A percentile compares a stretch with the other conserved stretches of the same genome.
These are phyloP conservation scores for Euplagia quadripunctaria DNA, from an alignment of 2,888 invertebrate genomes.

Conservation along the genomic window DNA sequence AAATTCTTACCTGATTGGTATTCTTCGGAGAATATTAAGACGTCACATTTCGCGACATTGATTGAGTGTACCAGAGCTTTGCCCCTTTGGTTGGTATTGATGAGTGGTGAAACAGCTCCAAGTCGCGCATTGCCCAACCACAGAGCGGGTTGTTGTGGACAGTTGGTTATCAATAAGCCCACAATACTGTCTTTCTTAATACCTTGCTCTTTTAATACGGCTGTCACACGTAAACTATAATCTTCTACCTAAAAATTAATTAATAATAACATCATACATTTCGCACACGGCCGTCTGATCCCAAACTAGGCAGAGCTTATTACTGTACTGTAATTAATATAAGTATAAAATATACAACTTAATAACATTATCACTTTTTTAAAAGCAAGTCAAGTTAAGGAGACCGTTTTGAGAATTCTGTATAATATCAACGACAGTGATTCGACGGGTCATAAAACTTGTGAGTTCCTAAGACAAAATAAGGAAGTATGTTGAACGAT, in stretches of 20 bases:
- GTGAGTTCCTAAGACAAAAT: too few species aligned
- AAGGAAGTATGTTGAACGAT: too few species aligned
- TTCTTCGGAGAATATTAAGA: slow-evolving; percentile 93
- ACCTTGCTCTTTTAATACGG: slow-evolving; percentile 92
- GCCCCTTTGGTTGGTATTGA: slow-evolving; percentile 96
- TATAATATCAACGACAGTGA: too few species aligned
- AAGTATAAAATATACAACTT: not conserved
- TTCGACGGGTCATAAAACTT: too few species aligned
- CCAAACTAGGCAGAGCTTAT: too few species aligned
- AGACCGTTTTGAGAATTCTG: too few species aligned
- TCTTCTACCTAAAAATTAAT: slow-evolving; percentile 91
- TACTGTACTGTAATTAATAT: not conserved
- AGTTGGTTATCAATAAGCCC: slow-evolving; percentile 96
- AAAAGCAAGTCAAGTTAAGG: too few species aligned
- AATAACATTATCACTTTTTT: not conserved
- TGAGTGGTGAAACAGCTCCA: slow-evolving; percentile 94
- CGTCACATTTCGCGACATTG: slow-evolving; percentile 93
- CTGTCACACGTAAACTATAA: slow-evolving; percentile 94
- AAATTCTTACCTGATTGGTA: slow-evolving; percentile 87
- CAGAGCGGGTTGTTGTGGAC: slow-evolving; percentile 95
- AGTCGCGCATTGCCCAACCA: slow-evolving; percentile 98
- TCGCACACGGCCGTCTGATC: too few species aligned
- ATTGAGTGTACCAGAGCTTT: slow-evolving; percentile 96
- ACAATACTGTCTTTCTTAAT: slow-evolving; percentile 95
- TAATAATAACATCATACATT: too few species aligned